Evolutionary conservation across 2,888 invertebrate species (phyloP), one percentile per base, ranked within the genome.

Genomic region (Drosophila pseudotalamancana): DNA sequence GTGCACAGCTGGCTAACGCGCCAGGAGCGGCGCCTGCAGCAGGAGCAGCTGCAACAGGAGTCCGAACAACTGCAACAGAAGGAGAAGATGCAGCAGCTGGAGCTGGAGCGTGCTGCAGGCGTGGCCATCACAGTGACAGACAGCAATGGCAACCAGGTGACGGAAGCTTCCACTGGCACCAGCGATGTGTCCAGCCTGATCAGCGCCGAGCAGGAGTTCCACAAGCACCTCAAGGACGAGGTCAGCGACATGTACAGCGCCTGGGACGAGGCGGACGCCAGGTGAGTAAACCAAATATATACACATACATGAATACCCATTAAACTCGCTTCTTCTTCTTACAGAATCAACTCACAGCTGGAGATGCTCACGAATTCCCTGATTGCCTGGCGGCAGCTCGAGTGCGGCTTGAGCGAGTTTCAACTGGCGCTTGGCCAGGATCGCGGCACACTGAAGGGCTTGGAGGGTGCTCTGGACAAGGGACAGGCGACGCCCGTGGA

Each of bases 371-470:
- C 95, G 87, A 94, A 94, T 76, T 94, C 96, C 9, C 93, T 95
- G 43, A 93, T 93, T 74, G 94, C 94, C 25, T 96, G 95, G 95
- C 93, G 94, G 54, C 95, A 96, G 89, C 94, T 96, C 92, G 96
- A 96, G 89, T 93, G 93, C 61, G 95, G 96, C 8, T 92, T 96
- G 54, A 94, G 94, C 12, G 96, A 96, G 89, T 93, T 97, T 66
- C 95, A 96, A 86, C 94, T 94, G 48, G 96, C 95, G 23, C 91
- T 97, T 48, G 93, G 94, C 25, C 95, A 95, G 72, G 97, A 97
- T 90, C 89, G 91, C 40, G 92, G 92, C 62, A 91, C 92, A 6
- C 70, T 92, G 0, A 89, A 90, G 57, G 91, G 91, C 2, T 66
- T 92, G 6, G 91, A 91, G 59, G 92, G 92, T 25, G 92, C 91